Conservation (phyloP, 2,797 vertebrate species). For the Enteromius radiatus region DNA sequence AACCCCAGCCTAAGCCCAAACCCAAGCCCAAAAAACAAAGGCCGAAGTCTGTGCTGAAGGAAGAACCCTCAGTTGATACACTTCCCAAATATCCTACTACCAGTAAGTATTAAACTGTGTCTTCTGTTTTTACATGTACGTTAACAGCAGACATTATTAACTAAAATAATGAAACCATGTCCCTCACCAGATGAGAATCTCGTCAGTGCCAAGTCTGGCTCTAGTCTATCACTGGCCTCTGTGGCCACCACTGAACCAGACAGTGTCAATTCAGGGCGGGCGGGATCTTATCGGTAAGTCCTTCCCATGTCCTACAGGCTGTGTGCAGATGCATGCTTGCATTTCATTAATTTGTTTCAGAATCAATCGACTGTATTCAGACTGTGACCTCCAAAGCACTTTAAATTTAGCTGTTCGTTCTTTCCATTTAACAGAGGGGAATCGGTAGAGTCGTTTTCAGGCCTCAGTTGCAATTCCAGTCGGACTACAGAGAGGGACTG, state of each 20-base stretch:
- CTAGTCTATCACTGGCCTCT: conserved; percentile 93
- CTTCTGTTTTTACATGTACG: background rate
- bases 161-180: conserved; percentile 12
- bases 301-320: conserved; percentile 16
- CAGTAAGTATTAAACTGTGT: conserved; percentile 76
- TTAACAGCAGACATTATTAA: background rate
- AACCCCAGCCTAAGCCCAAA: conserved; percentile 79
- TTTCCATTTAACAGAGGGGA: conserved; percentile 77
- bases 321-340: background rate
- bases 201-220: conserved; percentile 91
- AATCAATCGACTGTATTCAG: conserved; percentile 36
- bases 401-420: conserved; percentile 5
- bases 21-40: conserved; percentile 82
- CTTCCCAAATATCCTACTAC: conserved; percentile 86
- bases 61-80: conserved; percentile 84
- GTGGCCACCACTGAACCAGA: conserved; percentile 94
- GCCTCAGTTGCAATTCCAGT: conserved; percentile 87
- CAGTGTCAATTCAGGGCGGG: conserved; percentile 91
- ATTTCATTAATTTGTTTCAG: conserved; percentile 24
- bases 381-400: conserved; percentile 23
- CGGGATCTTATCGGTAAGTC: conserved; percentile 87
- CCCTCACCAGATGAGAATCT: conserved; percentile 85
- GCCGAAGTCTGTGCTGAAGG: conserved; percentile 88
- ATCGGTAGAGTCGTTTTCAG: conserved; percentile 91
- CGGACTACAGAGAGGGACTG: conserved; percentile 92